Evolutionary conservation across 2,113 vertebrate species (phyloP).

Genomic region (Vidua macroura): DNA sequence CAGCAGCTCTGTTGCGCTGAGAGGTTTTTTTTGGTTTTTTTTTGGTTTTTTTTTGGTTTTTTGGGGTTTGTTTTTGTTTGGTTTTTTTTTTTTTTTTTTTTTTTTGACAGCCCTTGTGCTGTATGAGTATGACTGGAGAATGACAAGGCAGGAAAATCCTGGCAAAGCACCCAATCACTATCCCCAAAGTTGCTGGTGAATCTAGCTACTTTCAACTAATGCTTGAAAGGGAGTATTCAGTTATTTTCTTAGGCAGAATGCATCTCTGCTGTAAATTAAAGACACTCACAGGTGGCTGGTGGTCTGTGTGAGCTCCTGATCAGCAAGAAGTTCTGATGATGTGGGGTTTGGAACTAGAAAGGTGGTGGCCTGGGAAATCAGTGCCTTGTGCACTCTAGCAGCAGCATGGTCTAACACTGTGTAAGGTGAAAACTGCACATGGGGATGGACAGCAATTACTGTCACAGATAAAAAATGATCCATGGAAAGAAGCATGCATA

Average conservation of each 20-base stretch:
- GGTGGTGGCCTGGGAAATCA: not conserved
- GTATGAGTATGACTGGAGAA: not conserved
- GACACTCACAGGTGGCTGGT: not conserved
- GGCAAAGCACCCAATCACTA: not conserved
- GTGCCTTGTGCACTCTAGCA: not conserved
- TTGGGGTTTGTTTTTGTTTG: no score
- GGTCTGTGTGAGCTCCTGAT: not conserved
- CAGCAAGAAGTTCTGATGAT: not conserved
- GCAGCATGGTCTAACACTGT: rapidly evolving
- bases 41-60: not conserved
- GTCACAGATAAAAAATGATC: not conserved
- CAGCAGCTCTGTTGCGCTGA: not conserved
- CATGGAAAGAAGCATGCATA: not conserved
- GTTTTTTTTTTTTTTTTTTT: no score
- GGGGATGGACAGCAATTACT: not conserved
- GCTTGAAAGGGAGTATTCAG: not conserved
- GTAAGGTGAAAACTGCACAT: not conserved
- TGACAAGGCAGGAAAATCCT: not conserved
- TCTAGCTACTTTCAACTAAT: not conserved
- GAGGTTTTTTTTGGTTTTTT: not conserved
- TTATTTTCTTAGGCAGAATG: not conserved
- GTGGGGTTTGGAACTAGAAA: not conserved
- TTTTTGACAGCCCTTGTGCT: not conserved
- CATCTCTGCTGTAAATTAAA: not conserved
- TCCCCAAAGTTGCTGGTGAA: not conserved